Base-by-base conservation (phyloP, 2,888 invertebrate species). In the Rotaria magnacalcarata region DNA sequence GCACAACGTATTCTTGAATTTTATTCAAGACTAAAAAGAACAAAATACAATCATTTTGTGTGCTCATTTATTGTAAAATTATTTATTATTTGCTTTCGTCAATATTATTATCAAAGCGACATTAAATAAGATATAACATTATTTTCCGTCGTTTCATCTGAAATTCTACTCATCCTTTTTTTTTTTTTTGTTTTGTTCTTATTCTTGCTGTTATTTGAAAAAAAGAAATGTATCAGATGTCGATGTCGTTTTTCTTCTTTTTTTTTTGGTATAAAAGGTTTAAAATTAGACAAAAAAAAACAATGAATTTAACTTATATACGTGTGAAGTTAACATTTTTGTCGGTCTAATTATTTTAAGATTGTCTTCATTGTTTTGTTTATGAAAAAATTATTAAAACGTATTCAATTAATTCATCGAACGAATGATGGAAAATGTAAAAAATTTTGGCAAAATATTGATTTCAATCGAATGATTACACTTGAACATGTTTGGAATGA, bases 61-160 rank as follows among this genome's bases (percentile, higher is more conserved):
- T 67, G 6, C 19, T 67, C 27, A 67, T 67, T 4, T 67, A 27
- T 80, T 47, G 24, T 80, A 24, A 47, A n/a, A n/a, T 80, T 47
- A 80, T 80, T 80, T 47, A 80, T 47, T 80, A 47, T 47, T 80
- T 80, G 43, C 47, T 80, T 80, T 80, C 80, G 47, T 47, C 47
- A 34, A 24, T 47, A 43, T 24, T 43, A 11, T 80, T 80, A 80
- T 80, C 34, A 34, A 67, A 67, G 34, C 67, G 67, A 34, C 34
- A 56, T 67, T 34, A 16, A 67, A 67, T 6, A 41, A 67, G 27
- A 34, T 27, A 67, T 27, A 50, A 67, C 34, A 34, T 34, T 34
- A 27, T 16, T 67, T 34, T 67, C 67, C 67, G 67, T 67, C 67
- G 34, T 67, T 67, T 67, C 67, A 67, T 34, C 27, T 16, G 19